Evolutionary conservation across 2,888 invertebrate genomes (phyloP).

Genomic region (Cephalotes varians): DNA sequence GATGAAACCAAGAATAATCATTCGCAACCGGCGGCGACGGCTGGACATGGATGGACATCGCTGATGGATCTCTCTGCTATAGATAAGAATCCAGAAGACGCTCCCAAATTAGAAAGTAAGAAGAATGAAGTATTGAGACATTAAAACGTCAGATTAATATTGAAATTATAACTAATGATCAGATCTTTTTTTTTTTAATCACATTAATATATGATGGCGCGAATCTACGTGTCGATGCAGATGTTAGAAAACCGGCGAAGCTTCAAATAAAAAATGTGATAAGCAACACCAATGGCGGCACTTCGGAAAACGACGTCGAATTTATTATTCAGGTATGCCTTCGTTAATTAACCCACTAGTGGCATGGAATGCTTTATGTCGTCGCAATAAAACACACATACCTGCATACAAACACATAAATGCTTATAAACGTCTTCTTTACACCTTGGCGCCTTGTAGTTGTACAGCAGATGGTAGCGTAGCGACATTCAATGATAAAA

Average conservation of each 20-base stretch:
- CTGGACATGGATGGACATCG: slow-evolving; percentile 91
- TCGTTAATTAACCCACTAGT: slow-evolving; percentile 18
- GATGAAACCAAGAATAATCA: slow-evolving; percentile 73
- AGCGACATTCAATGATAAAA: slow-evolving; percentile 45
- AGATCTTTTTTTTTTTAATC: neutral
- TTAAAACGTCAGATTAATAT: slow-evolving; percentile 10
- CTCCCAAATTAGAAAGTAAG: slow-evolving; percentile 58
- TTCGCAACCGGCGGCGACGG: slow-evolving; percentile 64
- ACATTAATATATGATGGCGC: neutral
- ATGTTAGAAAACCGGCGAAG: slow-evolving; percentile 73
- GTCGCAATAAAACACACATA: slow-evolving; percentile 27
- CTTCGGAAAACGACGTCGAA: slow-evolving; percentile 82
- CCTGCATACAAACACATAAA: neutral
- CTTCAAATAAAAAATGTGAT: slow-evolving; percentile 83
- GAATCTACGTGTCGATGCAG: slow-evolving; percentile 39
- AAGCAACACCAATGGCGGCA: slow-evolving; percentile 79
- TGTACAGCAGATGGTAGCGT: slow-evolving; percentile 32
- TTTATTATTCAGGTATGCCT: slow-evolving; percentile 83
- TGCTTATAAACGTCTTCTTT: slow-evolving; percentile 32
- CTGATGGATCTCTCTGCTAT: slow-evolving; percentile 91
- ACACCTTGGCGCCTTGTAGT: slow-evolving; percentile 13
- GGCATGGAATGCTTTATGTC: slow-evolving; percentile 40
- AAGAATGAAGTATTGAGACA: slow-evolving; percentile 6
- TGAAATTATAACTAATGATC: neutral
- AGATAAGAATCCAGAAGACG: slow-evolving; percentile 63